Percentiles rank a stretch among this genome's conserved stretches.
Conservation (phyloP, 2,113 vertebrate genomes). For the Pangasianodon hypophthalmus region DNA sequence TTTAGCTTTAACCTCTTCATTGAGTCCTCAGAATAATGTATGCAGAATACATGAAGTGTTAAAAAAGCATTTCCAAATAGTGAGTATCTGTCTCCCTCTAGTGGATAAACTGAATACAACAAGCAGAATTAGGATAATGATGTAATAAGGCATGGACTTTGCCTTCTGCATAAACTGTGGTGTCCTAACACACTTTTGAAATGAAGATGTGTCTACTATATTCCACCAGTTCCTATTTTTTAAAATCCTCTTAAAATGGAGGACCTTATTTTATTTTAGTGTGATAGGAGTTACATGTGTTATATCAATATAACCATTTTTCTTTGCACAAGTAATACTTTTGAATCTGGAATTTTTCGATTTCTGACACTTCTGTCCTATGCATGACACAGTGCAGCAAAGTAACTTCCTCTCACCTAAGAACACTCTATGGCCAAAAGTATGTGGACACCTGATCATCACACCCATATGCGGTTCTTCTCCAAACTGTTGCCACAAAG, state of each 20-base stretch:
- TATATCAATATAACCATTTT: neutral
- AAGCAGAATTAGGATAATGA: neutral
- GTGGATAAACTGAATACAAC: neutral
- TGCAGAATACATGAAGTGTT: neutral
- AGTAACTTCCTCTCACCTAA: too few relatives aligned
- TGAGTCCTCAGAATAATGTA: neutral
- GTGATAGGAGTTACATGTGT: neutral
- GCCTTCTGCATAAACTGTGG: neutral
- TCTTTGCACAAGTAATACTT: neutral
- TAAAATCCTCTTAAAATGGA: neutral
- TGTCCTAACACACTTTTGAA: neutral
- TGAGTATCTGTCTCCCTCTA: conserved; percentile 2
- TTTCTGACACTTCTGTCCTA: neutral
- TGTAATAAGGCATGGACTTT: neutral
- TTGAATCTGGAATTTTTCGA: neutral
- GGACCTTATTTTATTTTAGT: neutral
- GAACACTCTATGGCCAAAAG: neutral
- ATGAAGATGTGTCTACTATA: neutral
- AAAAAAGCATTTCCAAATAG: neutral
- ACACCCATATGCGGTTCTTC: neutral
- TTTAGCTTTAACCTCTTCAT: neutral
- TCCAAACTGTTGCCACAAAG: neutral
- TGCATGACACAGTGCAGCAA: too few relatives aligned
- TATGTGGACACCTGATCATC: neutral
- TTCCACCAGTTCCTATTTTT: neutral